Evolutionary conservation across 1,140 invertebrate genomes (phyloP), one percentile per base, ranked within the genome.

Genomic region (Pteromalus puparum): DNA sequence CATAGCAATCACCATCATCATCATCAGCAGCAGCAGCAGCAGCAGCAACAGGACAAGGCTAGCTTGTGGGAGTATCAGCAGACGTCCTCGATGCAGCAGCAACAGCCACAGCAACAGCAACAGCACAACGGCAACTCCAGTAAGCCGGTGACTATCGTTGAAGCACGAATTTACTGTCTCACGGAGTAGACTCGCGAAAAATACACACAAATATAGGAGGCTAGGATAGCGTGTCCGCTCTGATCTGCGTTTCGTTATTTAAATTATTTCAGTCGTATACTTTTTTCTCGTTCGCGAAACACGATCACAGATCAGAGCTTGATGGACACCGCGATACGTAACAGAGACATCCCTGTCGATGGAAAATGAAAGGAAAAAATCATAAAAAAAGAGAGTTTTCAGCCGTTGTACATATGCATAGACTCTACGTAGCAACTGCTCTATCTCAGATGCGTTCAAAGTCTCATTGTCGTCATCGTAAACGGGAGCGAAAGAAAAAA

Each of bases 121-220:
- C 79, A 77, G 74, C 79, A 82, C 13, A 80, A 61, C 18, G 42
- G 48, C 18, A 85, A 21, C n/a, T 28, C 73, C 65, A 80, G 30
- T 42, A 86, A 86, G 42, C 85, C 85, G 77, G 81, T 86, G 81
- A 86, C 85, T 86, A 86, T 86, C 68, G 85, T 86, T 79, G 76
- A 86, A 80, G 85, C 85, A 53, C 75, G 85, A 79, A 83, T 86
- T 83, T 86, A 83, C 61, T 86, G 85, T 80, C 85, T 86, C 18
- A 26, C 84, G 0, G 84, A 85, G 42, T 85, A 85, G 70, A 38
- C 73, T 7, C 75, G 38, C 28, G 42, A 1, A 10, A 10, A n/a
- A n/a, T 28, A 34, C 2, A n/a, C 46, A 65, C n/a, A 34, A 34
- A 34, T 65, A 34, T 48, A 48, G 21, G 53, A 61, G 53, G 53